These are phyloP conservation scores for Limnothrissa miodon DNA, from an alignment of 2,113 vertebrate genomes.

Conservation along the genomic window DNA sequence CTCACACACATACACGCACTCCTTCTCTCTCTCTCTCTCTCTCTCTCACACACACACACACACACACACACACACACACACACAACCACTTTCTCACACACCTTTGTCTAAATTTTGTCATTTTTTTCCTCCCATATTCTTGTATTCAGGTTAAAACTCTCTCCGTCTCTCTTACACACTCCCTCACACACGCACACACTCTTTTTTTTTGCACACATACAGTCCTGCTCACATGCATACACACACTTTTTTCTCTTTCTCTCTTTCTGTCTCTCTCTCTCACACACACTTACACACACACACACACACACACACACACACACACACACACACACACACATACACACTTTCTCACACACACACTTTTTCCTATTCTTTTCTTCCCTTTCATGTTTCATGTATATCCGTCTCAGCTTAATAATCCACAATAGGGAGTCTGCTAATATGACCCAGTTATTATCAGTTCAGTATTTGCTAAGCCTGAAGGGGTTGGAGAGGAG, in stretches of 20 bases:
- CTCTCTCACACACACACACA: neutral
- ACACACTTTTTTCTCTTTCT: neutral
- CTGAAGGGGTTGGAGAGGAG: conserved; percentile 8
- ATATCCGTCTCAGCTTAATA: conserved; percentile 17
- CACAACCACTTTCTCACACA: too few species aligned
- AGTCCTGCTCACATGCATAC: too few species aligned
- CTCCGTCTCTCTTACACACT: neutral
- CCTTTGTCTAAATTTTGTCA: too few species aligned
- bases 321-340: neutral
- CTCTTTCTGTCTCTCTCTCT: neutral
- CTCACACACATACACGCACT: neutral
- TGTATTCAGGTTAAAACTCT: conserved; percentile 30
- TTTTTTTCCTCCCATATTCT: conserved; percentile 1
- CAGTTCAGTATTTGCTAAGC: conserved; percentile 32
- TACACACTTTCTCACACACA: neutral
- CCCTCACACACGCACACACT: too few species aligned
- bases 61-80: neutral
- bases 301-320: neutral
- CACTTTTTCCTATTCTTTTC: neutral
- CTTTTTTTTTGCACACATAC: neutral
- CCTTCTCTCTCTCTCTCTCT: conserved; percentile 10
- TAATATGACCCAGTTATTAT: conserved; percentile 31
- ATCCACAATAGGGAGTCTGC: conserved; percentile 4
- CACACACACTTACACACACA: neutral
- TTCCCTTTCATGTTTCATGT: conserved; percentile 25